These are phyloP conservation scores for Drosophila kurseongensis DNA, from an alignment of 1,140 invertebrate species.

Conservation along the genomic window DNA sequence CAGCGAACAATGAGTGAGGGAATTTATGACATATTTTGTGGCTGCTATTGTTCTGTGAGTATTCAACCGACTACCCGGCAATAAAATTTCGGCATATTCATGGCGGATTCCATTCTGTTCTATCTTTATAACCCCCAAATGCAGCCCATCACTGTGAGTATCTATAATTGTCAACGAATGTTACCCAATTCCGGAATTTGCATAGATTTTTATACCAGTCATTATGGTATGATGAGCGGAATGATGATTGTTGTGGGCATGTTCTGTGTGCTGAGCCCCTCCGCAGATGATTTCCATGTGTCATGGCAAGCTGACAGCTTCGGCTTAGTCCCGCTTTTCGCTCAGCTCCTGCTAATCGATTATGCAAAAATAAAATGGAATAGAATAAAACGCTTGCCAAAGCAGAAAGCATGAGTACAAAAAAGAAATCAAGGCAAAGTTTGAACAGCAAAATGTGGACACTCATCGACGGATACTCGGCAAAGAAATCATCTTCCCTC, in stretches of 20 bases:
- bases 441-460: conserved; percentile 41
- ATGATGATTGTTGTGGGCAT: conserved; percentile 25
- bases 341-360: conserved; percentile 64
- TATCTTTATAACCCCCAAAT: conserved; percentile 50
- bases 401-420: conserved; percentile 14
- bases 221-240: conserved; percentile 39
- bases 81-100: conserved; percentile 30
- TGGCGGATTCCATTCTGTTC: conserved; percentile 13
- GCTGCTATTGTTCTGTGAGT: conserved; percentile 7
- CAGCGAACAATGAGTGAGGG: conserved; percentile 5
- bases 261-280: conserved; percentile 13
- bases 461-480: conserved; percentile 47
- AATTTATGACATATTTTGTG: conserved; percentile 23
- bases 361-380: conserved; percentile 64
- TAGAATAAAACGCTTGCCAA: conserved; percentile 59
- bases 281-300: conserved; percentile 56
- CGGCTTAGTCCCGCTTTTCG: conserved; percentile 27
- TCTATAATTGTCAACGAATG: conserved; percentile 65
- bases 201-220: conserved; percentile 42
- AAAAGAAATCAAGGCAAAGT: conserved; percentile 28
- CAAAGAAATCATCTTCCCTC: conserved; percentile 42
- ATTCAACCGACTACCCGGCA: background rate
- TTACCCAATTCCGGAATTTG: conserved; percentile 47
- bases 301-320: conserved; percentile 48
- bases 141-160: conserved; percentile 61